Evolutionary conservation across 2,888 invertebrate genomes (phyloP).

Genomic region (Malacosoma neustria): DNA sequence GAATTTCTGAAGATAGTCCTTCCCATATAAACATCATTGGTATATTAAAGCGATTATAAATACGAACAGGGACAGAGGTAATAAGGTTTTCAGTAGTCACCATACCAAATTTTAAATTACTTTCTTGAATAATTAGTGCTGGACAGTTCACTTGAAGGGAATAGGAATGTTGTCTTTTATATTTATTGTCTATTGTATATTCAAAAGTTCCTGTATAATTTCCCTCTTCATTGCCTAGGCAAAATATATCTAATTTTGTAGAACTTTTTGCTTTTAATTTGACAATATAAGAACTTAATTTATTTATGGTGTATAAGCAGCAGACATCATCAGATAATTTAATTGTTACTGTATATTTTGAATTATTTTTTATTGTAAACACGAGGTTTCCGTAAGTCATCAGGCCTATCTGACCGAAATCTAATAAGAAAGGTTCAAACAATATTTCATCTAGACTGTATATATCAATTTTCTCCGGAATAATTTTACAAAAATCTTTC

Average conservation of each 20-base stretch:
- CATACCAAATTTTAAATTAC: constrained; percentile 60
- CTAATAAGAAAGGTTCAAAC: constrained; percentile 34
- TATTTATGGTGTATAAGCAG: constrained; percentile 39
- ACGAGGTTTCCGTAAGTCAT: constrained; percentile 37
- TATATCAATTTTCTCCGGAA: constrained; percentile 20
- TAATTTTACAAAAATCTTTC: constrained; percentile 32
- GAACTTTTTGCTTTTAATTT: constrained; percentile 33
- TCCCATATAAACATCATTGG: constrained; percentile 44
- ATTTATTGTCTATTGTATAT: constrained; percentile 44
- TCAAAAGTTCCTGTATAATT: constrained; percentile 33
- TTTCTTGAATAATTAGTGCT: constrained; percentile 37
- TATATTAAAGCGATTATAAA: constrained; percentile 50
- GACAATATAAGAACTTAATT: constrained; percentile 20
- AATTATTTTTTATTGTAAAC: constrained; percentile 43
- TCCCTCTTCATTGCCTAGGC: constrained; percentile 36
- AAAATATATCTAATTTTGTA: constrained; percentile 30
- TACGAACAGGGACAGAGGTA: constrained; percentile 47
- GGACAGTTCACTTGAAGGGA: constrained; percentile 39
- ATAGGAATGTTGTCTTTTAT: constrained; percentile 40
- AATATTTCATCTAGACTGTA: constrained; percentile 41
- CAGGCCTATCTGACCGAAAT: constrained; percentile 50
- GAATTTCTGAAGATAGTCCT: constrained; percentile 36
- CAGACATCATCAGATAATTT: constrained; percentile 28
- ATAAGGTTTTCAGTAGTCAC: constrained; percentile 50
- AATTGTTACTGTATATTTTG: constrained; percentile 34